Evolutionary conservation across 2,113 vertebrate species (phyloP).

Genomic region (Hirundichthys speculiger): DNA sequence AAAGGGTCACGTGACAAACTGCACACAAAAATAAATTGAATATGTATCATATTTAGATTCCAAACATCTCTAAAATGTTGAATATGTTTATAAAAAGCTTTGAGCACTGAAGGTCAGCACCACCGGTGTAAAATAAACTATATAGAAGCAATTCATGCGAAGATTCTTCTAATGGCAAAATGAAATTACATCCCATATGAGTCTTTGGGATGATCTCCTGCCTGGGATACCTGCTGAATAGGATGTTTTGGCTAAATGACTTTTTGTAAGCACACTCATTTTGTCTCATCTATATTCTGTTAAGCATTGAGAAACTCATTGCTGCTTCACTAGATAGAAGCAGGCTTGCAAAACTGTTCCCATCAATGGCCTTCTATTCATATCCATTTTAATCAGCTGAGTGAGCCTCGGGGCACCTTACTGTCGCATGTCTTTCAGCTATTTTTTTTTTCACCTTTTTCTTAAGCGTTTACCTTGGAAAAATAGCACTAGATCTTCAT

Average conservation of each 20-base stretch:
- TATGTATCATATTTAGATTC: neutral
- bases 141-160: slow-evolving; percentile 21
- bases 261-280: slow-evolving; percentile 72
- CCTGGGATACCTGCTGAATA: slow-evolving; percentile 60
- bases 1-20: no score
- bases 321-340: slow-evolving; percentile 60
- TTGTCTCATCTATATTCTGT: slow-evolving; percentile 68
- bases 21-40: neutral
- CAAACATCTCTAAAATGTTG: neutral
- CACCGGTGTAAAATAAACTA: slow-evolving; percentile 18
- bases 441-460: slow-evolving; percentile 23
- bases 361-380: slow-evolving; percentile 63
- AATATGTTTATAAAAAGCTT: neutral
- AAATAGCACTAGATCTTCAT: slow-evolving; percentile 26
- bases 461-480: slow-evolving; percentile 59
- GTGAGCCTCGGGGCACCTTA: slow-evolving; percentile 52
- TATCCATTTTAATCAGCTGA: slow-evolving; percentile 70
- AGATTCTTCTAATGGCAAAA: slow-evolving; percentile 17
- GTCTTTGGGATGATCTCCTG: slow-evolving; percentile 36
- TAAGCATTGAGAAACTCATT: slow-evolving; percentile 65
- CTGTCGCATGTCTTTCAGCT: slow-evolving; percentile 31
- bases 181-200: slow-evolving; percentile 41
- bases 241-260: slow-evolving; percentile 58
- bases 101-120: slow-evolving; percentile 18
- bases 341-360: slow-evolving; percentile 68